These are phyloP conservation scores for Diarsia mendica DNA, from an alignment of 2,888 invertebrate genomes.

Conservation along the genomic window DNA sequence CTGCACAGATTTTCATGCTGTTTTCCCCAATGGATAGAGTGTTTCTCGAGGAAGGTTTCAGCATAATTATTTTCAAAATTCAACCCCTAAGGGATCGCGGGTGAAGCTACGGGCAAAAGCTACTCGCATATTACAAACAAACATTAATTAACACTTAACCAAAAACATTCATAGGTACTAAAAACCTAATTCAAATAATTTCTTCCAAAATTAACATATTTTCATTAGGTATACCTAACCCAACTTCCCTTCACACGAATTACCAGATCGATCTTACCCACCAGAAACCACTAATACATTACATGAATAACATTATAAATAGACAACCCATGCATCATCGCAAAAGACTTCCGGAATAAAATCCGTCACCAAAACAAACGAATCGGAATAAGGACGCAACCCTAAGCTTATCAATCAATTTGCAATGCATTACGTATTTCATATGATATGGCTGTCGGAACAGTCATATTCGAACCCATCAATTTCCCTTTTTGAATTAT, in stretches of 20 bases:
- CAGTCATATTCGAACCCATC: slow-evolving; percentile 42
- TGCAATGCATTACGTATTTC: slow-evolving; percentile 28
- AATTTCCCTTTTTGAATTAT: slow-evolving; percentile 19
- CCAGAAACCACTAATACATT: not conserved
- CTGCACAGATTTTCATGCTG: no score
- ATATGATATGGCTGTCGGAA: slow-evolving; percentile 17
- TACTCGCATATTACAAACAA: not conserved
- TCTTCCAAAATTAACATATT: not conserved
- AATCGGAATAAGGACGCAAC: not conserved
- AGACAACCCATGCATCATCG: slow-evolving; percentile 11
- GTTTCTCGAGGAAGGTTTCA: no score
- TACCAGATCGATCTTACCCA: not conserved
- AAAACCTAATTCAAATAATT: not conserved
- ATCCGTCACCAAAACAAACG: slow-evolving; percentile 4
- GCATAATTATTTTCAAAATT: no score
- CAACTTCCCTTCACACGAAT: not conserved
- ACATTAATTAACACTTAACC: not conserved
- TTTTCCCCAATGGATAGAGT: no score
- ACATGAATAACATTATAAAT: not conserved
- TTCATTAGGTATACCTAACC: not conserved
- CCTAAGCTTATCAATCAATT: slow-evolving; percentile 41
- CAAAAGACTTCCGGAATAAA: slow-evolving; percentile 15
- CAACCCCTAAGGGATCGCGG: no score
- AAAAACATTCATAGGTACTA: not conserved
- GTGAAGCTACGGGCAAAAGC: no score